These are phyloP conservation scores for Smithornis capensis DNA, from an alignment of 2,113 vertebrate species.

Conservation along the genomic window DNA sequence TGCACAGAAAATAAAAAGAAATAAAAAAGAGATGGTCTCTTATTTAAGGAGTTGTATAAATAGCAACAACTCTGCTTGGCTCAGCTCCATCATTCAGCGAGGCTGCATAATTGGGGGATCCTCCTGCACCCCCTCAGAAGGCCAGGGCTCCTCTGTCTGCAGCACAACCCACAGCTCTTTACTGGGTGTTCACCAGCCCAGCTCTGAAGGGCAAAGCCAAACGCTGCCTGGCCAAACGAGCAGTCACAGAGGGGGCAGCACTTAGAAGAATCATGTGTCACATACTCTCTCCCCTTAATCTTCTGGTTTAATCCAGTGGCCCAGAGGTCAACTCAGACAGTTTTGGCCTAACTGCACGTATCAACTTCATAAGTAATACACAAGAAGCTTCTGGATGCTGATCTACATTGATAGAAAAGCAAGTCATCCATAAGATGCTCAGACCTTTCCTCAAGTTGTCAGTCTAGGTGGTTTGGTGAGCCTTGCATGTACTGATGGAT, in stretches of 20 bases:
- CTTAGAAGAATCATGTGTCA: background rate
- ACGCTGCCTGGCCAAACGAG: slow-evolving; percentile 39
- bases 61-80: background rate
- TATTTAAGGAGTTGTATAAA: slow-evolving; percentile 6
- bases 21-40: background rate
- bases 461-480: slow-evolving; percentile 53
- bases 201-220: slow-evolving; percentile 24
- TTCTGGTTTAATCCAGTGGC: slow-evolving; percentile 18
- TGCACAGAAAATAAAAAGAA: background rate
- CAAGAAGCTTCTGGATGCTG: slow-evolving; percentile 42
- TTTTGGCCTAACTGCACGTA: slow-evolving; percentile 7
- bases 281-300: background rate
- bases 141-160: background rate
- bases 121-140: background rate
- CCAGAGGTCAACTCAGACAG: slow-evolving; percentile 40
- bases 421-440: slow-evolving; percentile 21
- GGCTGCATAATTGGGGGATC: background rate
- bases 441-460: slow-evolving; percentile 30
- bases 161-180: background rate
- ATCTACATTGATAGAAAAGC: slow-evolving; percentile 47
- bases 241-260: background rate
- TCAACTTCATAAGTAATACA: slow-evolving; percentile 16
- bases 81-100: background rate
- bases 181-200: slow-evolving; percentile 18
- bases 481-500: slow-evolving; percentile 43